Base-by-base conservation (phyloP, 2,113 vertebrate species). In the Agapornis roseicollis region DNA sequence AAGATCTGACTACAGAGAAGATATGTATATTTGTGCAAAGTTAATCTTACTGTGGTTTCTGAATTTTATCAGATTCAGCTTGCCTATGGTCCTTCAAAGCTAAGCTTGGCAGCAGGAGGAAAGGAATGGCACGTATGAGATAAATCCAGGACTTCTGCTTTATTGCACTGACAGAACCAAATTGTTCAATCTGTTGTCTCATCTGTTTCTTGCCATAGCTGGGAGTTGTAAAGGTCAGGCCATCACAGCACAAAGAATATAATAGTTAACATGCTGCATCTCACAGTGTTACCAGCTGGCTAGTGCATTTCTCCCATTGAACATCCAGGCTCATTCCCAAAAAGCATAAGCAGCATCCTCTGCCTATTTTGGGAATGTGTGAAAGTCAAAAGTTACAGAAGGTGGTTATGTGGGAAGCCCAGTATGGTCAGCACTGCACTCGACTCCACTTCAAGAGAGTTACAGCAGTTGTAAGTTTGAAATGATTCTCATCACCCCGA, bases 121-220 rank as follows among this genome's bases (percentile, higher is more conserved):
- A n/a, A 86, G 93, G 80, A 87, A 97, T 96, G 96, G 96, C 95
- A 96, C 80, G 44, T 89, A 93, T 47, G 91, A 93, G 94, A 89
- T 13, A 90, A 93, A 97, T 97, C 94, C 95, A 97, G 96, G 96
- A 97, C 93, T 97, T 97, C 96, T 96, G 96, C 96, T 97, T 96
- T 97, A 97, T 97, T 97, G 96, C 95, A 97, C 96, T 96, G 96
- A 97, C 96, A 97, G 89, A 92, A 94, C 94, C 95, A 94, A 97
- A 96, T 96, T 74, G 96, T 92, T 95, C 96, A 97, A 97, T 96
- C 96, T 97, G 96, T 94, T 96, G 73, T 93, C 96, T 97, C 96
- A 96, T 86, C 96, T 97, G 96, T 96, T 94, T 95, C 94, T 96
- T 92, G 94, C 96, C 96, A 20, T 94, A 64, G 94, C 95, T 92